Percentiles rank a stretch among this genome's conserved stretches.
These are phyloP conservation scores for Drosophila sproati DNA, from an alignment of 1,140 invertebrate species.

Conservation along the genomic window DNA sequence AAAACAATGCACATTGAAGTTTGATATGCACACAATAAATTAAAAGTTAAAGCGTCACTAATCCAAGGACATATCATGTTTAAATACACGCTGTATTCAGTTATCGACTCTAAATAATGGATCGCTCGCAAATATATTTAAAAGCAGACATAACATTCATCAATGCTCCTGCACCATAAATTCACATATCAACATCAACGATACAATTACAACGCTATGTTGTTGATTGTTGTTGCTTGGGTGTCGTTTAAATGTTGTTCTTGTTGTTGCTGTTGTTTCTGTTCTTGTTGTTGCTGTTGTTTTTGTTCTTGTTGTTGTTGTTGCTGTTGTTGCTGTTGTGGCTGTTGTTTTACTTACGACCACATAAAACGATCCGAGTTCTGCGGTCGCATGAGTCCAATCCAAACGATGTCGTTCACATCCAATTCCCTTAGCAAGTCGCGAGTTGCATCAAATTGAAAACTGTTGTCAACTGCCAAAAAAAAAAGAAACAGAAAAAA, in stretches of 20 bases:
- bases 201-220: constrained; percentile 60
- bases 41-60: too few relatives aligned
- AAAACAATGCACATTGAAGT: too few relatives aligned
- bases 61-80: too few relatives aligned
- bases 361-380: constrained; percentile 89
- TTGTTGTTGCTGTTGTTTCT: neutral
- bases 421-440: constrained; percentile 90
- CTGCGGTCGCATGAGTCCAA: constrained; percentile 89
- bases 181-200: constrained; percentile 57
- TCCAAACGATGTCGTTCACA: constrained; percentile 90
- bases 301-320: too few relatives aligned
- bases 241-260: neutral
- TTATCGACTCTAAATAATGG: neutral
- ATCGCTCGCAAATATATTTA: neutral
- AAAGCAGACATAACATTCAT: constrained; percentile 9
- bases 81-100: neutral
- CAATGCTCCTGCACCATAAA: constrained; percentile 18
- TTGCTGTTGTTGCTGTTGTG: constrained; percentile 4
- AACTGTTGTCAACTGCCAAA: constrained; percentile 88
- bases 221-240: constrained; percentile 30
- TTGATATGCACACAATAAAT: too few relatives aligned
- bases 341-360: constrained; percentile 87
- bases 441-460: constrained; percentile 90
- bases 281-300: too few relatives aligned
- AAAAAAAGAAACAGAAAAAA: constrained; percentile 37